Percentiles rank a stretch among this genome's conserved stretches.
phyloP scores from a whole-genome alignment of 2,888 invertebrate species.

The Busseola fusca region DNA sequence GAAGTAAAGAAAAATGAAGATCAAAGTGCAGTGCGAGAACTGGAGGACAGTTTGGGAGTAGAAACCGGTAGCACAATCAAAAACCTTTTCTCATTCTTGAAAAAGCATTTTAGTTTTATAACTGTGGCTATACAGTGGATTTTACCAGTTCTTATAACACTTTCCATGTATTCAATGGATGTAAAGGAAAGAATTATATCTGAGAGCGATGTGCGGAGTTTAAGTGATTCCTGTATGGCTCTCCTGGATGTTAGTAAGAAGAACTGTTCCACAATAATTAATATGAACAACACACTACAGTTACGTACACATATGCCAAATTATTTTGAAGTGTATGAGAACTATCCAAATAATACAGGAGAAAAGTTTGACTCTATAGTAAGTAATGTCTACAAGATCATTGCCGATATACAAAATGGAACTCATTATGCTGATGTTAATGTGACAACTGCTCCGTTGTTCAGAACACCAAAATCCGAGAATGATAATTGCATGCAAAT shows the following conservation, averaged over 20 bases:
- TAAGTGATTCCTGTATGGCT: slow-evolving; percentile 75
- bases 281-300: slow-evolving; percentile 66
- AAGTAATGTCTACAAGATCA: slow-evolving; percentile 76
- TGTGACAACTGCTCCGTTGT: slow-evolving; percentile 67
- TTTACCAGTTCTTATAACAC: slow-evolving; percentile 75
- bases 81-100: slow-evolving; percentile 67
- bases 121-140: slow-evolving; percentile 80
- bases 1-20: slow-evolving; percentile 73
- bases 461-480: slow-evolving; percentile 69
- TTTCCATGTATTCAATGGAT: slow-evolving; percentile 81
- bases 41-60: slow-evolving; percentile 60
- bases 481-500: slow-evolving; percentile 76
- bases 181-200: slow-evolving; percentile 71
- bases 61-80: slow-evolving; percentile 45
- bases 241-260: slow-evolving; percentile 72
- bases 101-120: slow-evolving; percentile 76
- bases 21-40: slow-evolving; percentile 73
- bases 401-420: slow-evolving; percentile 73
- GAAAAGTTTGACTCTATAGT: slow-evolving; percentile 72
- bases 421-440: slow-evolving; percentile 66
- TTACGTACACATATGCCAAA: slow-evolving; percentile 71
- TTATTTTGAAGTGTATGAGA: slow-evolving; percentile 74
- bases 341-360: slow-evolving; percentile 60
- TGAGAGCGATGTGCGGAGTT: slow-evolving; percentile 63
- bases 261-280: slow-evolving; percentile 66